Percentiles rank a stretch among this genome's conserved stretches.
Evolutionary conservation across 2,113 vertebrate genomes (phyloP).

Genomic region (Onychorhynchus coronatus): DNA sequence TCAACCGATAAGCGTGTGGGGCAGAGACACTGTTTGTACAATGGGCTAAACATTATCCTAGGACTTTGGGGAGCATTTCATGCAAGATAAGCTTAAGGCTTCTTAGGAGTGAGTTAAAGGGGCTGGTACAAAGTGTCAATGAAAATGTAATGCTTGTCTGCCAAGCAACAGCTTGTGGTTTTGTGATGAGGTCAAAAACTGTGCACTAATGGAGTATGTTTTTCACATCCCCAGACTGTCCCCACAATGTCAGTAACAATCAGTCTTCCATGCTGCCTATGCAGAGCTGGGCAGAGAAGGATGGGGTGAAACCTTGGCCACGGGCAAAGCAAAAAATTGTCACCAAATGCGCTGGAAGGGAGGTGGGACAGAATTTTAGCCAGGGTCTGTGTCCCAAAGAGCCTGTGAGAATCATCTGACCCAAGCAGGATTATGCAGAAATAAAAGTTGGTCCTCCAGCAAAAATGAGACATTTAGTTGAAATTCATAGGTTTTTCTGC

Average conservation of each 20-base stretch:
- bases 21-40: constrained; percentile 14
- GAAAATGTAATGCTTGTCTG: not conserved
- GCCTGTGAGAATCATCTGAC: not conserved
- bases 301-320: not conserved
- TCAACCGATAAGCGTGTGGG: not conserved
- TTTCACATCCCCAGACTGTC: not conserved
- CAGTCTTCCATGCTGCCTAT: not conserved
- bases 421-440: not conserved
- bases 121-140: not conserved
- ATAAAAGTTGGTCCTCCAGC: not conserved
- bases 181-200: constrained; percentile 25
- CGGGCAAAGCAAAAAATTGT: not conserved
- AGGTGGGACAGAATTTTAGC: not conserved
- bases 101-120: not conserved
- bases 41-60: constrained; percentile 30
- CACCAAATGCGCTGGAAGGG: not conserved
- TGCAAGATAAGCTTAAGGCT: constrained; percentile 3
- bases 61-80: not conserved
- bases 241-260: not conserved
- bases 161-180: constrained; percentile 4
- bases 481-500: not conserved
- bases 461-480: not conserved
- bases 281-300: not conserved
- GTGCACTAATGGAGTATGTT: not conserved
- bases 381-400: not conserved